Conservation (phyloP, 1,140 invertebrate species). For the Cylas formicarius region DNA sequence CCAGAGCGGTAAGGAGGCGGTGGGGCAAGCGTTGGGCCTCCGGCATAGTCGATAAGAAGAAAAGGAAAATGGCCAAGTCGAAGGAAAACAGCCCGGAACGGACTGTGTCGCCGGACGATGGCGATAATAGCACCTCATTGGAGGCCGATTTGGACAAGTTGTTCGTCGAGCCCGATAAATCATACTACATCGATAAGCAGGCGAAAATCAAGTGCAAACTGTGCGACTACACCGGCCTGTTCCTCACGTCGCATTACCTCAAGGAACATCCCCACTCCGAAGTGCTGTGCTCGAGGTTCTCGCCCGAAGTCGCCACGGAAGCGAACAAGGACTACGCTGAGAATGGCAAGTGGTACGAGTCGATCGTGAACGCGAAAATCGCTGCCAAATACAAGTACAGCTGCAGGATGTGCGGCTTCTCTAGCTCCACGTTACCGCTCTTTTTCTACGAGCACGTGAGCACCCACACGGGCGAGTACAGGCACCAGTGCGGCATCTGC, state of each 20-base stretch:
- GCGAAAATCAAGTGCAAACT: constrained; percentile 48
- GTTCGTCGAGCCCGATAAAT: constrained; percentile 27
- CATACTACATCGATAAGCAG: constrained; percentile 29
- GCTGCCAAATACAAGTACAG: constrained; percentile 20
- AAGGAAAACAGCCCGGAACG: constrained; percentile 12
- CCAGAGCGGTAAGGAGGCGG: constrained; percentile 12
- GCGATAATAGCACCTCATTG: not conserved
- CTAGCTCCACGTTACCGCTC: constrained; percentile 19
- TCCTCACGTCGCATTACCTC: constrained; percentile 60
- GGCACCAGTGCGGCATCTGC: constrained; percentile 54
- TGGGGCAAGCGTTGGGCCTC: constrained; percentile 23
- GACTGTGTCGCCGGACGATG: not conserved
- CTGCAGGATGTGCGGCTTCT: constrained; percentile 31
- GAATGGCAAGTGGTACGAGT: constrained; percentile 22
- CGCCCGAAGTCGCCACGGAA: constrained; percentile 43
- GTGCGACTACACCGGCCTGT: constrained; percentile 51
- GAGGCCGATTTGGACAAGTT: constrained; percentile 9
- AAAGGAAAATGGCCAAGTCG: constrained; percentile 16
- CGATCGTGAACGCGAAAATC: constrained; percentile 8
- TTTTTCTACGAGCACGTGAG: constrained; percentile 52
- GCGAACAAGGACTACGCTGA: constrained; percentile 40
- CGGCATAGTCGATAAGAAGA: constrained; percentile 21
- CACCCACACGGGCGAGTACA: constrained; percentile 67
- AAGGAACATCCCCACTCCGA: constrained; percentile 54
- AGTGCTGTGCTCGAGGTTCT: constrained; percentile 55